Evolutionary conservation across 2,888 invertebrate genomes (phyloP), one percentile per base, ranked within the genome.

Genomic region (Pyrrhosoma nymphula): DNA sequence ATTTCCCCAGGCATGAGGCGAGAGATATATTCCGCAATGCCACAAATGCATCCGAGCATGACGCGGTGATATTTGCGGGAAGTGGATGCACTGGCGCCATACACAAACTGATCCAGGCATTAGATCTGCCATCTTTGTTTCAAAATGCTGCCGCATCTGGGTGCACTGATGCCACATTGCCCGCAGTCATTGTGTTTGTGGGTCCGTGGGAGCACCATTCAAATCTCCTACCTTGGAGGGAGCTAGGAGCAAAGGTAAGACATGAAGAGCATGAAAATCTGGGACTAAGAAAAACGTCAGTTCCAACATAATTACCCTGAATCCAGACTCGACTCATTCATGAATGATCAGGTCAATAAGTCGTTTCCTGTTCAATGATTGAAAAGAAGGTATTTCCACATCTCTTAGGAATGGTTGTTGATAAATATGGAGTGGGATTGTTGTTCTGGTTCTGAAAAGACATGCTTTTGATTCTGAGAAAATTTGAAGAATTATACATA

Each of bases 171-270:
- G 4, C 93, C 26, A 26, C 39, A 0, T 47, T 93, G 26, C 93
- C 93, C 0, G 63, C 93, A 23, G 93, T 93, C 55, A 97, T 98
- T 35, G 98, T 99, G 56, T 98, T 99, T 96, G 98, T 98, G 89
- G 98, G 99, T n/a, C 98, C 98, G 14, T 98, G 97, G 96, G 98
- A 98, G 96, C 98, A 98, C 96, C 98, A 98, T 96, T 98, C 98
- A 95, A 98, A 98, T 97, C 97, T 99, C 89, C 97, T 98, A 95
- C 98, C 99, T 55, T 99, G 99, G 99, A 97, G 98, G 96, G 98
- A 99, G 96, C 97, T 98, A 95, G 98, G 98, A 56, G 98, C 98
- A 96, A 98, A 98, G 98, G 98, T 99, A 97, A 97, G 97, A 95
- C 56, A 18, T 18, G 35, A n/a, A 30, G 18, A 60, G 20, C 6